Base-by-base conservation (phyloP, 2,797 vertebrate species). In the Chiloscyllium punctatum region DNA sequence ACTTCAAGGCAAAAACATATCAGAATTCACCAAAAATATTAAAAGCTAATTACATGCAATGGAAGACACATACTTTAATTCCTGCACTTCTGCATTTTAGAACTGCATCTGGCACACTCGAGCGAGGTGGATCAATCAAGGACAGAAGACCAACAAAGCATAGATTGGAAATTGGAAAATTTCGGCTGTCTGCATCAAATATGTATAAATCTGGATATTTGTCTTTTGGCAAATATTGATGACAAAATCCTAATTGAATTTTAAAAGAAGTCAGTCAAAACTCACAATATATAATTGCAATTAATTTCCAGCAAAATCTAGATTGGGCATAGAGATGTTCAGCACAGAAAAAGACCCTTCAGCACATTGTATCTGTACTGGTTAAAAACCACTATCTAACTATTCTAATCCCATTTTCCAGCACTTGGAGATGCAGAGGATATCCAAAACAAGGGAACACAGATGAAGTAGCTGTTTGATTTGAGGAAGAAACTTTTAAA, bases 71-170 rank as follows among this genome's bases (percentile, higher is more conserved):
- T 95, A 98, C 98, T 97, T 98, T 98, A 96, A 98, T 98, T 4
- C 98, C 98, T 4, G 98, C 98, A 13, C 97, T 98, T 92, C 98
- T 97, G 90, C 98, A 98, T 86, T 98, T 98, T 8, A 97, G 96
- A 95, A 98, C 97, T 0, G 98, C 98, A 0, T 98, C 98, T 0
- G 98, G 98, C 92, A 98, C 98, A 0, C 98, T 98, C 95, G 98
- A 98, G 1, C 98, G 97, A 33, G 98, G 98, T 0, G 98, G 98
- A 82, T 98, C 98, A 0, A 98, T 98, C 98, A 98, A 97, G 0
- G 98, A 98, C 33, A 98, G 88, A n/a, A 98, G 98, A 25, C 98
- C 98, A 90, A 98, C 97, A 53, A 98, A 98, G 96, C 98, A 98
- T 53, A 98, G 96, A 88, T 97, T 96, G 86, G 97, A 97, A 16